phyloP scores from a whole-genome alignment of 2,888 invertebrate genomes.

The Tillus elongatus region DNA sequence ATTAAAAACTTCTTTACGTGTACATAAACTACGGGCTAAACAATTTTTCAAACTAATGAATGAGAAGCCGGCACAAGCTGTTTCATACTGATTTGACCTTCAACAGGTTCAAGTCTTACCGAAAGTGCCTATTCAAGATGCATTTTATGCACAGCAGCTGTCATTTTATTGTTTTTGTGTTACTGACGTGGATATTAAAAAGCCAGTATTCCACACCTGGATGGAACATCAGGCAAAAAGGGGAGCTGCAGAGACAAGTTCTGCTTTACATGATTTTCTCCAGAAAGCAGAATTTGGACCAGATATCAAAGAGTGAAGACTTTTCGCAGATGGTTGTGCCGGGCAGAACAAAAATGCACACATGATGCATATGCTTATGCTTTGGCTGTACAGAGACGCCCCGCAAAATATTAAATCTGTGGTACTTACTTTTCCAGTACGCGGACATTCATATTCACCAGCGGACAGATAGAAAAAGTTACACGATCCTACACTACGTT shows the following conservation, averaged over 20 bases:
- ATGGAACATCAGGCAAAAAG: conserved; percentile 18
- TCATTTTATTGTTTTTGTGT: conserved; percentile 18
- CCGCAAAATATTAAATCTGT: conserved; percentile 19
- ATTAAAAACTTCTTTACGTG: conserved; percentile 6
- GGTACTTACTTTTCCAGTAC: conserved; percentile 17
- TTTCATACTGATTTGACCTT: conserved; percentile 13
- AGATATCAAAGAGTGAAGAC: conserved; percentile 14
- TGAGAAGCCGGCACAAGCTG: conserved; percentile 7
- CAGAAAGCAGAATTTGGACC: conserved; percentile 14
- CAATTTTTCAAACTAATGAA: conserved; percentile 15
- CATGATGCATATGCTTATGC: conserved; percentile 22
- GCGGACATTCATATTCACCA: conserved; percentile 17
- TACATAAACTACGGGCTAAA: conserved; percentile 13
- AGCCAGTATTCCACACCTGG: conserved; percentile 19
- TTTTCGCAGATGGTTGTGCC: conserved; percentile 18
- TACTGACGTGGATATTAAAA: conserved; percentile 14
- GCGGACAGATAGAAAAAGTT: conserved; percentile 16
- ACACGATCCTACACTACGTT: conserved; percentile 14
- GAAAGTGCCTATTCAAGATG: conserved; percentile 17
- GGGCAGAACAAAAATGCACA: conserved; percentile 17
- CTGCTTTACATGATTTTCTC: conserved; percentile 18
- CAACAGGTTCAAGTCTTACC: conserved; percentile 15
- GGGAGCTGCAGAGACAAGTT: conserved; percentile 18
- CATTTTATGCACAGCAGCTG: conserved; percentile 20
- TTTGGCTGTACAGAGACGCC: conserved; percentile 23